These are phyloP conservation scores for Orthonevra nobilis DNA, from an alignment of 2,888 invertebrate species.

Conservation along the genomic window DNA sequence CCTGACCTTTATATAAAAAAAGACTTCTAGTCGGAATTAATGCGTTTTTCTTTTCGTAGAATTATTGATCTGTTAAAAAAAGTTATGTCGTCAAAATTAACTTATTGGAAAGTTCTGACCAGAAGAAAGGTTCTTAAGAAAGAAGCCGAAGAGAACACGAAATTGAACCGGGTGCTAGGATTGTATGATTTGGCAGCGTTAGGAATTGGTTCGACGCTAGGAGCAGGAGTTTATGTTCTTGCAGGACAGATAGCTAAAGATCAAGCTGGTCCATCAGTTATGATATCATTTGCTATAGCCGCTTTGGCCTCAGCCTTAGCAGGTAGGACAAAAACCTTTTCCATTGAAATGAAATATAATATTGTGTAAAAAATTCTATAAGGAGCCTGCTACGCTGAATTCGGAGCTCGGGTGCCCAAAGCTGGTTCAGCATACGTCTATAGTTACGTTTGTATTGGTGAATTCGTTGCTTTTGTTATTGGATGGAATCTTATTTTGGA, in stretches of 20 bases:
- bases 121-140: slow-evolving; percentile 76
- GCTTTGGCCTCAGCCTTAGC: slow-evolving; percentile 92
- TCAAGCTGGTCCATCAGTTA: slow-evolving; percentile 91
- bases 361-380: neutral
- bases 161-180: slow-evolving; percentile 77
- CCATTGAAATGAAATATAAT: neutral
- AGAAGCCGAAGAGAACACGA: slow-evolving; percentile 75
- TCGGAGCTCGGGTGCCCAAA: slow-evolving; percentile 90
- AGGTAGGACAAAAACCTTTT: slow-evolving; percentile 81
- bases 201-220: slow-evolving; percentile 90
- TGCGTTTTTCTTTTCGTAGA: no score
- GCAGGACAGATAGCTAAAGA: slow-evolving; percentile 89
- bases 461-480: slow-evolving; percentile 91
- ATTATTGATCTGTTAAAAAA: no score
- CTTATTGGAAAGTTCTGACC: slow-evolving; percentile 79
- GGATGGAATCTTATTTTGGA: slow-evolving; percentile 96
- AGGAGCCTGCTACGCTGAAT: slow-evolving; percentile 93
- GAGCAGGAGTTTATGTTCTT: slow-evolving; percentile 94
- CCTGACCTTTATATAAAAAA: no score
- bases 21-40: no score
- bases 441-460: slow-evolving; percentile 90
- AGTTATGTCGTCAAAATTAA: slow-evolving; percentile 75
- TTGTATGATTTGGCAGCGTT: slow-evolving; percentile 87
- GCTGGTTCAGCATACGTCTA: slow-evolving; percentile 95
- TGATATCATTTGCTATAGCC: slow-evolving; percentile 93